Base-by-base conservation (phyloP, 2,888 invertebrate genomes). In the Andrena dorsata region DNA sequence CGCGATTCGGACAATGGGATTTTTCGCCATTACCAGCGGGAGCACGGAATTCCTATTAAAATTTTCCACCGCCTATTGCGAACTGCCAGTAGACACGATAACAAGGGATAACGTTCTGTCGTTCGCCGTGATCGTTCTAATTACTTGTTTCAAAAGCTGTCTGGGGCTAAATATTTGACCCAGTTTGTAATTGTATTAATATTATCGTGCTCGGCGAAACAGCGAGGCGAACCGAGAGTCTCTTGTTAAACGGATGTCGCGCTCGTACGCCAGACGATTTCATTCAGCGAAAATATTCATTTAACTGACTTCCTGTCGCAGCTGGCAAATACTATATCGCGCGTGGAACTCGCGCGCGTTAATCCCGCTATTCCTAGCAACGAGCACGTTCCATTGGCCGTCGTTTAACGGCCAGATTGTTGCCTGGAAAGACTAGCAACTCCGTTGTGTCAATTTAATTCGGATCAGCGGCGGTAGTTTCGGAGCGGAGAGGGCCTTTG, bases 231-330 rank as follows among this genome's bases (percentile, higher is more conserved):
- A 28, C 47, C 41, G 35, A 69, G 70, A 73, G 60, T 53, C 56
- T 65, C 41, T 71, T 26, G 47, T 60, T 80, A 41, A 56, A 56
- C 74, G 78, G 70, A 66, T 10, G 63, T 60, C 60, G 61, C 35
- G 32, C 53, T 35, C 51, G 69, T 51, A 72, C 61, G 75, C 74
- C 74, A 56, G 80, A 76, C 73, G 80, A 83, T 84, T 84, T 82
- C 74, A 83, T 85, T 85, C 77, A 63, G 28, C 16, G 81, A 81
- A 84, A 85, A 85, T 82, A 78, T 76, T 82, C 84, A 74, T 84
- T 83, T 72, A 53, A 63, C 47, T 60, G 64, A 72, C 77, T 69
- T 83, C 83, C 84, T 83, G 84, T 66, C 79, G 83, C 74, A 76
- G 84, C 81, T 81, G 82, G 76, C 69, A 28, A 82, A 81, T 81